These are phyloP conservation scores for Matsumyia berberina DNA, from an alignment of 2,888 invertebrate genomes.

Conservation along the genomic window DNA sequence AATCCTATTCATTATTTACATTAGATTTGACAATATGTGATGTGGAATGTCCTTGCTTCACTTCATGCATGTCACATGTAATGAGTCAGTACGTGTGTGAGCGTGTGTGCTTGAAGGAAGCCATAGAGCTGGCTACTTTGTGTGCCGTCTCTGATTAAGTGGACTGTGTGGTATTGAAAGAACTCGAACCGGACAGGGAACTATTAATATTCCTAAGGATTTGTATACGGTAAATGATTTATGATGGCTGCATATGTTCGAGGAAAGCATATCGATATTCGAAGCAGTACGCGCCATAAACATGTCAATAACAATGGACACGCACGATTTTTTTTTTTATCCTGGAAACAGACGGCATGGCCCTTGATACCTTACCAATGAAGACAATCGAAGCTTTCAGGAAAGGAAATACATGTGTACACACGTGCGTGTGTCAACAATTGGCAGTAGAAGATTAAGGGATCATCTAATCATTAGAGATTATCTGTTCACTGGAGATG, in stretches of 20 bases:
- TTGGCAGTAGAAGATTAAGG: not conserved
- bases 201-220: slow-evolving; percentile 57
- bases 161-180: slow-evolving; percentile 27
- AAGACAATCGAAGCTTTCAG: not conserved
- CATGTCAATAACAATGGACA: slow-evolving; percentile 48
- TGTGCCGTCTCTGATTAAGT: slow-evolving; percentile 24
- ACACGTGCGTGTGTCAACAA: too few species aligned
- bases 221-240: slow-evolving; percentile 48
- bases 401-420: not conserved
- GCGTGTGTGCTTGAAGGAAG: slow-evolving; percentile 26
- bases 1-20: slow-evolving; percentile 75
- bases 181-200: slow-evolving; percentile 12
- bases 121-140: slow-evolving; percentile 33
- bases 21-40: slow-evolving; percentile 68
- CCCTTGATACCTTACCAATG: not conserved
- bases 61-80: slow-evolving; percentile 41
- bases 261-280: slow-evolving; percentile 32
- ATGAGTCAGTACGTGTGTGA: not conserved
- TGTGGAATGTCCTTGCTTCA: slow-evolving; percentile 53
- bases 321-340: slow-evolving; percentile 25
- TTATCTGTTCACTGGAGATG: not conserved
- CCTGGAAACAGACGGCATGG: not conserved
- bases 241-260: slow-evolving; percentile 45
- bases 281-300: slow-evolving; percentile 27
- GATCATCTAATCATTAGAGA: not conserved